Percentiles rank a stretch among this genome's conserved stretches.
phyloP scores from a whole-genome alignment of 2,113 vertebrate genomes.

The Butorides virescens region DNA sequence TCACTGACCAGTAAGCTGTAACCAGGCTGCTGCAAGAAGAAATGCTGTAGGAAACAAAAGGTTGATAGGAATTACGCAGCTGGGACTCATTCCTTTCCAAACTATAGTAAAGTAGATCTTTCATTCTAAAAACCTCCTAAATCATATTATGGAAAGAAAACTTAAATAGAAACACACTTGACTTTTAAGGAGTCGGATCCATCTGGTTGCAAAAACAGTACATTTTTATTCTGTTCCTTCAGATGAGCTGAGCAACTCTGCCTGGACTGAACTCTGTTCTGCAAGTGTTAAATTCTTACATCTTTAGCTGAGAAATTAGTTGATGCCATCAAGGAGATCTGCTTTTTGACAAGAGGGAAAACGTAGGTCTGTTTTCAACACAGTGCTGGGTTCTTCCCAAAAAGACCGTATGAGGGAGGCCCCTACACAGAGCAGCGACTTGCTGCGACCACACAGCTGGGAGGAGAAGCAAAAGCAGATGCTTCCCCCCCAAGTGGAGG shows the following conservation, averaged over 20 bases:
- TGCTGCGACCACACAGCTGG: neutral
- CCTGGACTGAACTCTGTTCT: neutral
- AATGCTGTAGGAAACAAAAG: neutral
- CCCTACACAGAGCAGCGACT: neutral
- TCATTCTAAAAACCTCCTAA: neutral
- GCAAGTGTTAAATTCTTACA: neutral
- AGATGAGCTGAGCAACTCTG: neutral
- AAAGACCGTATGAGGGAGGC: rapidly evolving
- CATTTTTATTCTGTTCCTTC: neutral
- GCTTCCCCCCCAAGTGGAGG: neutral
- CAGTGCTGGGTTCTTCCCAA: neutral
- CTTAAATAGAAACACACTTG: neutral
- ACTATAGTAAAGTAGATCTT: neutral
- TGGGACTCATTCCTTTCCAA: neutral
- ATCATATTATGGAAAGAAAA: neutral
- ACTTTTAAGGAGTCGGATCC: neutral
- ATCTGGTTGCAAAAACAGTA: neutral
- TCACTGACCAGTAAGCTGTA: neutral
- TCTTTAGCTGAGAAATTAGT: neutral
- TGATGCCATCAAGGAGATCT: neutral
- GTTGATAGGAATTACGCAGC: neutral
- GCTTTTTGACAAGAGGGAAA: neutral
- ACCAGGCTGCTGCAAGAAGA: neutral
- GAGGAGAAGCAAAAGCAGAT: neutral
- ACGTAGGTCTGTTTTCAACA: neutral